Evolutionary conservation across 2,888 invertebrate genomes (phyloP), one percentile per base, ranked within the genome.

Genomic region (Marasmarcha lunaedactyla): DNA sequence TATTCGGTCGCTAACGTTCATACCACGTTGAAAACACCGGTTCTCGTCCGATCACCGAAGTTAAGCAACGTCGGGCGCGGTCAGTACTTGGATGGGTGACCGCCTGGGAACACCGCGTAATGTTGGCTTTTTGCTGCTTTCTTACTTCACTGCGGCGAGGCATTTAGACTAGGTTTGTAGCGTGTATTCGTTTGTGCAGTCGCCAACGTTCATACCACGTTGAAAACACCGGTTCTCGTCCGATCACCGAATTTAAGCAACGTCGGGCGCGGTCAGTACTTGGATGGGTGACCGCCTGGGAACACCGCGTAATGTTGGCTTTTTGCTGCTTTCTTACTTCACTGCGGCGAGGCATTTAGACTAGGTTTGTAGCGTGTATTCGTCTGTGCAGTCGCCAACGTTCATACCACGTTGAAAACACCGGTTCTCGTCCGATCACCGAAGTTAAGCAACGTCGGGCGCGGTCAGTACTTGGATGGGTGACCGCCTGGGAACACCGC

Each of bases 21-120:
- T 61, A 59, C 59, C 51, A 59, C 51, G 60, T 57, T 60, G 58
- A 59, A 59, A 36, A 56, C 59, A 64, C 61, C 62, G 63, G 61
- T 72, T 76, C 74, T 76, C 74, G 72, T 77, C 74, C 73, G 76
- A 77, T 77, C 76, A 77, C 77, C 73, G 76, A 73, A 74, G 72
- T 73, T 70, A 76, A 73, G 72, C 72, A 74, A 70, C 71, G 65
- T 74, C 68, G 73, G 76, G 72, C 73, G 73, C 59, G 68, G 68
- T 77, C 69, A 76, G 73, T 77, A 77, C 76, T 74, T 76, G 71
- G 73, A 72, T 77, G 74, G 73, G 73, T 74, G 76, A 74, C 73
- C 71, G 69, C 71, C 64, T 71, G 71, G 71, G 70, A 71, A 71
- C 68, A 71, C 70, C 60, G 53, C 66, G 68, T 71, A 67, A 55